These are phyloP conservation scores for Ernsta delagoae DNA, from an alignment of 2,888 invertebrate species.

Conservation along the genomic window DNA sequence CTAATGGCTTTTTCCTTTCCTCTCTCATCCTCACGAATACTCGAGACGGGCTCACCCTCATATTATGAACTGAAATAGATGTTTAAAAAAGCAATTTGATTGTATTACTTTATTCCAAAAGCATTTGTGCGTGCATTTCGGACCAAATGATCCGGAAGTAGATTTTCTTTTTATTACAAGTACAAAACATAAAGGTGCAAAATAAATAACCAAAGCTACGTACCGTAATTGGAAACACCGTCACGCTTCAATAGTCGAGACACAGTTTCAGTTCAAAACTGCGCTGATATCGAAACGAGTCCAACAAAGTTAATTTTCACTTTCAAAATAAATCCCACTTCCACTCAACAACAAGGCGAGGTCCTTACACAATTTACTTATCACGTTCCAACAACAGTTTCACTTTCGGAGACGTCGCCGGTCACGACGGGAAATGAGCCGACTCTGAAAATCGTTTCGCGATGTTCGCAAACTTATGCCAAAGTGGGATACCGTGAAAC, in stretches of 20 bases:
- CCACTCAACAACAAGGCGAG: conserved; percentile 57
- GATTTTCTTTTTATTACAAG: background rate
- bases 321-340: conserved; percentile 61
- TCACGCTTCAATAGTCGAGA: conserved; percentile 72
- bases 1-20: conserved; percentile 71
- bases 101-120: conserved; percentile 54
- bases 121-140: conserved; percentile 40
- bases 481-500: conserved; percentile 54
- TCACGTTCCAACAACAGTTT: conserved; percentile 64
- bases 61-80: conserved; percentile 58
- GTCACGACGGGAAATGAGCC: conserved; percentile 61
- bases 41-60: conserved; percentile 54
- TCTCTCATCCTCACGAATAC: conserved; percentile 71
- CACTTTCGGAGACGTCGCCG: conserved; percentile 71
- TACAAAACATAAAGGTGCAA: background rate
- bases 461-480: conserved; percentile 72
- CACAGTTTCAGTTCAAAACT: conserved; percentile 78
- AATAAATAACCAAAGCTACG: conserved; percentile 46
- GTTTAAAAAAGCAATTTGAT: conserved; percentile 65
- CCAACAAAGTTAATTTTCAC: conserved; percentile 60
- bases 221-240: conserved; percentile 65
- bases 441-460: conserved; percentile 54
- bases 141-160: background rate
- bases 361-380: conserved; percentile 68
- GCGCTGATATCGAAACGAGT: conserved; percentile 78